phyloP scores from a whole-genome alignment of 2,888 invertebrate species.

The Ecdyonurus torrentis region DNA sequence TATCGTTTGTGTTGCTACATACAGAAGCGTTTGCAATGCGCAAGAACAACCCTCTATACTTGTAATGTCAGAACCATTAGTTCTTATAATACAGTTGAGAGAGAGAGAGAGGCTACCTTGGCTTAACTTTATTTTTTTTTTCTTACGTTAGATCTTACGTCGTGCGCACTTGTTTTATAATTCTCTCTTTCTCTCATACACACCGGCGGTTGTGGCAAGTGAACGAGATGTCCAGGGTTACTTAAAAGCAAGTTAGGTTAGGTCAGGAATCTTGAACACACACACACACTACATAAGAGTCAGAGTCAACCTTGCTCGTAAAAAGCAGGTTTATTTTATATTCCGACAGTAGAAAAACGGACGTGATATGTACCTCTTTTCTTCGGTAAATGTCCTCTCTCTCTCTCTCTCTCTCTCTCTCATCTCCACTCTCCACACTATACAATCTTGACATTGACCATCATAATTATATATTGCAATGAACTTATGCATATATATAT shows the following conservation, averaged over 20 bases:
- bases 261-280: not conserved
- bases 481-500: no score
- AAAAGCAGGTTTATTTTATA: not conserved
- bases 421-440: not conserved
- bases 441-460: not conserved
- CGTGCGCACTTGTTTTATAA: no score
- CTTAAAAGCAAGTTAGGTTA: not conserved
- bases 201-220: no score
- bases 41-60: not conserved
- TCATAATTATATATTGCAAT: not conserved
- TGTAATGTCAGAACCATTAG: not conserved
- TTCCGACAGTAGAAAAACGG: not conserved
- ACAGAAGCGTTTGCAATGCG: not conserved
- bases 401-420: not conserved
- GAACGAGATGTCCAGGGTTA: not conserved
- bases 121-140: no score
- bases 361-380: not conserved
- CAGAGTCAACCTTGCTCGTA: not conserved
- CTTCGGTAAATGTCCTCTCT: not conserved
- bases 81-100: no score
- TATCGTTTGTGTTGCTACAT: not conserved
- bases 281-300: no score
- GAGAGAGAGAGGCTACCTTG: no score
- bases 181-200: no score
- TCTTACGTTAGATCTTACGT: no score